Percentiles rank a stretch among this genome's conserved stretches.
phyloP scores from a whole-genome alignment of 2,888 invertebrate genomes.

The Apamea anceps region DNA sequence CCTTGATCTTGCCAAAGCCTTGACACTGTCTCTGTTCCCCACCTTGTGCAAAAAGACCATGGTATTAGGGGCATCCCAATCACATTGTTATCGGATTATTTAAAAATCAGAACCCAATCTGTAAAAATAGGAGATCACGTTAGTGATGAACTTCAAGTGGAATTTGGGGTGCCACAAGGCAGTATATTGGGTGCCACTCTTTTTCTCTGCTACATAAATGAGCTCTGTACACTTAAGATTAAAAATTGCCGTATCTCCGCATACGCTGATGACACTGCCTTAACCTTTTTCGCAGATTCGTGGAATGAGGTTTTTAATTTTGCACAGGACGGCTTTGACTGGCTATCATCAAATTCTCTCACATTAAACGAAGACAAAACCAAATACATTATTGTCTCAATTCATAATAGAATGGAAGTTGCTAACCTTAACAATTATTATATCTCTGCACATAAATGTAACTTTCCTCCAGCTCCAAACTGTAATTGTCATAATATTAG shows the following conservation, averaged over 20 bases:
- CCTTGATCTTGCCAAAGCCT: too few relatives aligned
- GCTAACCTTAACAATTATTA: not conserved
- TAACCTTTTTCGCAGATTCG: conserved; percentile 10
- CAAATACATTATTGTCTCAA: too few relatives aligned
- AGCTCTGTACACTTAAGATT: not conserved
- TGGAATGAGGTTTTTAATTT: not conserved
- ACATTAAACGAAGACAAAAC: too few relatives aligned
- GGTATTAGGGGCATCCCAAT: too few relatives aligned
- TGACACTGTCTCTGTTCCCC: too few relatives aligned
- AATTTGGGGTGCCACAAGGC: not conserved
- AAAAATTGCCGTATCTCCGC: conserved; percentile 8
- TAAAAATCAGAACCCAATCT: conserved; percentile 1
- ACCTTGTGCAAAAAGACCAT: too few relatives aligned
- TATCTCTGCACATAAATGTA: not conserved
- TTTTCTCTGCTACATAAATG: conserved; percentile 18
- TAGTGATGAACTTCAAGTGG: conserved; percentile 3
- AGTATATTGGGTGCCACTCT: not conserved
- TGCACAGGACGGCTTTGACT: too few relatives aligned
- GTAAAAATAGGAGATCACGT: conserved; percentile 1
- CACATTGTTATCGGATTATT: too few relatives aligned
- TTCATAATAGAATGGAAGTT: too few relatives aligned
- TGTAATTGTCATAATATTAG: too few relatives aligned
- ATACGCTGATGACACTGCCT: conserved; percentile 9
- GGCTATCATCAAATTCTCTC: too few relatives aligned
- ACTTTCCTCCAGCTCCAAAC: not conserved